These are phyloP conservation scores for Centropus bengalensis DNA, from an alignment of 2,113 vertebrate genomes.

Conservation along the genomic window DNA sequence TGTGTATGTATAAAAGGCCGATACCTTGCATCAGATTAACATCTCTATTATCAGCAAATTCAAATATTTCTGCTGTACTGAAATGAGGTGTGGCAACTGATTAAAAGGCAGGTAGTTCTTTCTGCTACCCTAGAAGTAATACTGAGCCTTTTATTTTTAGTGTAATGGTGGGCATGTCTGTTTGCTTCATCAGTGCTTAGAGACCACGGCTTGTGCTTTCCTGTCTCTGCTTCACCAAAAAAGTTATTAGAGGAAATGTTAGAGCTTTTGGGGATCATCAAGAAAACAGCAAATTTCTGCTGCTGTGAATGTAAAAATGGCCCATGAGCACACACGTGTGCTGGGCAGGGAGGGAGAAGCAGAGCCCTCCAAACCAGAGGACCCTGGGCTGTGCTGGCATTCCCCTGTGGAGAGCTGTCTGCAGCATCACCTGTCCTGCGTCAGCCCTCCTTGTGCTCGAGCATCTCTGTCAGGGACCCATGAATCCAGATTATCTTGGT, in stretches of 20 bases:
- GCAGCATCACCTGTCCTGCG: accelerated
- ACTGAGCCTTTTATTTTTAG: not conserved
- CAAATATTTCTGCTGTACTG: not conserved
- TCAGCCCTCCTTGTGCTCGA: not conserved
- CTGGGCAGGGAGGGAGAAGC: not conserved
- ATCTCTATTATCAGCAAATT: not conserved
- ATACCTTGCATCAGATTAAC: not conserved
- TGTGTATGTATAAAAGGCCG: not conserved
- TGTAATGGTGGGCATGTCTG: not conserved
- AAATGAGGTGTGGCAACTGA: not conserved
- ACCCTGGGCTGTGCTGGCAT: no score
- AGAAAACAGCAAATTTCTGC: not conserved
- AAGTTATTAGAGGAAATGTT: not conserved
- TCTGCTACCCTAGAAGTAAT: not conserved
- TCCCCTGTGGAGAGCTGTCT: not conserved
- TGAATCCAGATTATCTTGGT: accelerated
- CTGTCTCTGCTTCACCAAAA: not conserved
- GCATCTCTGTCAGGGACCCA: not conserved
- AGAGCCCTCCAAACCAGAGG: not conserved
- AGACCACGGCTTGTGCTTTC: not conserved
- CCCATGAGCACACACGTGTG: accelerated
- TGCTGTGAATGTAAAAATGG: not conserved
- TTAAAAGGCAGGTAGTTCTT: not conserved
- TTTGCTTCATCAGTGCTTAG: not conserved
- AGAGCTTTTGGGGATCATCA: not conserved